Evolutionary conservation across 2,888 invertebrate genomes (phyloP).

Genomic region (Drosophila hamatofila): DNA sequence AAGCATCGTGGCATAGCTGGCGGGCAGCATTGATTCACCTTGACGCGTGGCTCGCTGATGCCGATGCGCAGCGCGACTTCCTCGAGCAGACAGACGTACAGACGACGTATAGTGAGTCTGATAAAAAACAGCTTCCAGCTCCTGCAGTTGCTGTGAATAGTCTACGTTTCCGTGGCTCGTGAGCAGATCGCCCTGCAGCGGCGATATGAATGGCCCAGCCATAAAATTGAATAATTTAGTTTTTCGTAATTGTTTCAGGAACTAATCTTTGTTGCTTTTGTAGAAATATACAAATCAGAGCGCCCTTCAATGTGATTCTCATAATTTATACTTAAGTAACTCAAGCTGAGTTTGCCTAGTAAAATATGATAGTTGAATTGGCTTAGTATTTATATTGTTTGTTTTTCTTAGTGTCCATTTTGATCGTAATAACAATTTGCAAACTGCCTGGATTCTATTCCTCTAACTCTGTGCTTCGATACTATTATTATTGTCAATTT

Average conservation of each 20-base stretch:
- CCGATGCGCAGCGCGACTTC: conserved; percentile 96
- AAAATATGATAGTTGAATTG: too few species aligned
- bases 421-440: background rate
- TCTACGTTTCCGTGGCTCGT: conserved; percentile 95
- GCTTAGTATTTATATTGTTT: too few species aligned
- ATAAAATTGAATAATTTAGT: conserved; percentile 84
- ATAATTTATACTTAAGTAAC: background rate
- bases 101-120: conserved; percentile 98
- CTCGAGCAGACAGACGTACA: conserved; percentile 93
- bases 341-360: too few species aligned
- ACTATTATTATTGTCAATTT: too few species aligned
- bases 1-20: background rate
- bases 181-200: conserved; percentile 93
- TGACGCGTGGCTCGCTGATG: conserved; percentile 96
- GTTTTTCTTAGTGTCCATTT: background rate
- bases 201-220: conserved; percentile 95
- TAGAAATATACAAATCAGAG: background rate
- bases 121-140: conserved; percentile 95
- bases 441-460: too few species aligned
- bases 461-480: too few species aligned
- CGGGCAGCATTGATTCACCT: conserved; percentile 85
- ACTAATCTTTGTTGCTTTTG: background rate
- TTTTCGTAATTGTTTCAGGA: background rate
- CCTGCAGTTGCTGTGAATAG: conserved; percentile 97
- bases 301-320: conserved; percentile 4